A percentile compares a stretch with the other conserved stretches of the same genome.
phyloP scores from a whole-genome alignment of 2,888 invertebrate species.

The Drosophila pegasa region DNA sequence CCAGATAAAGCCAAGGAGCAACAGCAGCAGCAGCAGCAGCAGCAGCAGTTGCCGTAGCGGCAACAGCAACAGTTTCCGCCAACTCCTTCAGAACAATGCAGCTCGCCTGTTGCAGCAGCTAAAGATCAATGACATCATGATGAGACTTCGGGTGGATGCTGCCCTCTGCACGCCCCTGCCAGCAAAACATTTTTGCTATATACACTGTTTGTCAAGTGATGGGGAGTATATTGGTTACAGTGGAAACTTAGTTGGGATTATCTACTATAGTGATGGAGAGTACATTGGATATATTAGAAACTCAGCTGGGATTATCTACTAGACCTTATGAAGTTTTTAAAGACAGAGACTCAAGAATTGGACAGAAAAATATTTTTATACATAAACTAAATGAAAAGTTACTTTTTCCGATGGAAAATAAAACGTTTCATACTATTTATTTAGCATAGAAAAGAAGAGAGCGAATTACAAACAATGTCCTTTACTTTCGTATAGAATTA shows the following conservation, averaged over 20 bases:
- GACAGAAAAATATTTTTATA: too few relatives aligned
- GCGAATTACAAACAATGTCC: too few relatives aligned
- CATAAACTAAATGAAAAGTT: too few relatives aligned
- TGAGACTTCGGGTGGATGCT: slow-evolving; percentile 66
- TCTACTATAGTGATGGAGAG: not conserved
- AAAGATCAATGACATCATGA: slow-evolving; percentile 76
- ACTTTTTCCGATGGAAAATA: too few relatives aligned
- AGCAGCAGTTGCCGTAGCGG: slow-evolving; percentile 23
- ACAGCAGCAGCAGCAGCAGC: slow-evolving; percentile 37
- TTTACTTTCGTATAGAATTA: too few relatives aligned
- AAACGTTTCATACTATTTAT: too few relatives aligned
- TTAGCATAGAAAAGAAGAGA: too few relatives aligned
- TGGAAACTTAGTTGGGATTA: not conserved
- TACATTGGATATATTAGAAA: too few relatives aligned
- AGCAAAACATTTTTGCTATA: not conserved
- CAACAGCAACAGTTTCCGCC: slow-evolving; percentile 31
- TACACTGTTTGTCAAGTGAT: slow-evolving; percentile 1
- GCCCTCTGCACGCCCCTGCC: slow-evolving; percentile 18
- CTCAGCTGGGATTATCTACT: too few relatives aligned
- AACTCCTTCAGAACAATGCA: slow-evolving; percentile 75
- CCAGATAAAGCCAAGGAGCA: slow-evolving; percentile 50
- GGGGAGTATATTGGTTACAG: not conserved
- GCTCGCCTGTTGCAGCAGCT: slow-evolving; percentile 59
- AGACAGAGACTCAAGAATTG: too few relatives aligned
- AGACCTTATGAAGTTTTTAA: too few relatives aligned